A percentile compares a stretch with the other conserved stretches of the same genome.
Evolutionary conservation across 2,888 invertebrate species (phyloP).

Genomic region (Ischnura elegans): DNA sequence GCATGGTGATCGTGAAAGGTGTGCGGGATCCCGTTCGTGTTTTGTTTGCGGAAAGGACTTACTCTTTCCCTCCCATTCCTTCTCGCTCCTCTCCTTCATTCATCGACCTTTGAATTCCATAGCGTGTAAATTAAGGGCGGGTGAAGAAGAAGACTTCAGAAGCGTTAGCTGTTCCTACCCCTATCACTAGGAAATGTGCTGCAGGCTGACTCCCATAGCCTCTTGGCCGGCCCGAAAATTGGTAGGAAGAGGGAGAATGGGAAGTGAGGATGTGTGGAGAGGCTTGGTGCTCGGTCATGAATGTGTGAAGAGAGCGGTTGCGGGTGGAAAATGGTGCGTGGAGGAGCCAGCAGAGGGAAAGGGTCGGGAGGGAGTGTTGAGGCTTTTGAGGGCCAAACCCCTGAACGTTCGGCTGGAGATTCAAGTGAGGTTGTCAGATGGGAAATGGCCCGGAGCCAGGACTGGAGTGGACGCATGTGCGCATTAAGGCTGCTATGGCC

Average conservation of each 20-base stretch:
- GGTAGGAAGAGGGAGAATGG: neutral
- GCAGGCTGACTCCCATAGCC: neutral
- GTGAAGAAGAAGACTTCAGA: constrained; percentile 1
- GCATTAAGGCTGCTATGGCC: neutral
- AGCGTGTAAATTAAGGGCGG: constrained; percentile 19
- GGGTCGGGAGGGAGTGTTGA: no score
- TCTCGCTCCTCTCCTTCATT: neutral
- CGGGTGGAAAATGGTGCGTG: neutral
- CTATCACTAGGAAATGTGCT: neutral
- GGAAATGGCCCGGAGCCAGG: neutral
- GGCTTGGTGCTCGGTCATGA: neutral
- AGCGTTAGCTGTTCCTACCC: neutral
- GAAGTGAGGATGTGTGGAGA: neutral
- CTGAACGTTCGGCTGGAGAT: neutral
- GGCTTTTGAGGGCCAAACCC: no score
- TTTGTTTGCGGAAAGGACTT: constrained; percentile 32
- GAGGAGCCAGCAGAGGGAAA: no score
- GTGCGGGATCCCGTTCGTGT: neutral
- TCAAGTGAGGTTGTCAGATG: neutral
- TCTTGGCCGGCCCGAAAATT: neutral
- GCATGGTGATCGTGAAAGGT: neutral
- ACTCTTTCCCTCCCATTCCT: no score
- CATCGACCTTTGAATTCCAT: constrained; percentile 18
- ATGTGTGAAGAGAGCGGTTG: neutral
- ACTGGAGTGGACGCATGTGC: neutral